Base-by-base conservation (phyloP, 2,113 vertebrate genomes). In the Saguinus imperator region DNA sequence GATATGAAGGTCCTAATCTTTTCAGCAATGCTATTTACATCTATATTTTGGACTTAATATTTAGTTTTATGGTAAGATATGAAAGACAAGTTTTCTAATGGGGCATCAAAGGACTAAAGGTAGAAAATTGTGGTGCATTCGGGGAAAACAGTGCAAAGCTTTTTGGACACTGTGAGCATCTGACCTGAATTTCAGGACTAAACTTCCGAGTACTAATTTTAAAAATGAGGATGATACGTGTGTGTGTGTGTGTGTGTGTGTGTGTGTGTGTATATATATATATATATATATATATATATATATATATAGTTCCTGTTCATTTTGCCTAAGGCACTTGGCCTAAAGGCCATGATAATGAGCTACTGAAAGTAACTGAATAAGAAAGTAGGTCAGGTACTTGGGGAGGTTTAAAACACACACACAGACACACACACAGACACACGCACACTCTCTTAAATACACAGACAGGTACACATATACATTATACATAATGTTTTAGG, bases 161-260 rank as follows among this genome's bases (percentile, higher is more conserved):
- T 89, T 91, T 40, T 8, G 18, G 68, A 68, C 20, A 11, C 17
- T 61, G 0, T 64, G 52, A 81, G 25, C 23, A 96, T 48, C 35
- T 81, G 58, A 93, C 91, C 85, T 96, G 45, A 25, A 97, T 94
- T 94, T 96, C 87, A 92, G 57, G 27, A 55, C 25, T 73, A 95
- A 75, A 79, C 45, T 79, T 95, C 75, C 48, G 87, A 96, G 10
- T 84, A 55, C 14, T 77, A 43, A 73, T 66, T 40, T 94, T 93
- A 81, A 96, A 96, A 92, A 86, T 84, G 37, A 58, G 6, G 11
- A 58, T 81, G 52, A 52, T 52, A 52, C 52, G 17, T 17, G 17
- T 52, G 52, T 52, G 52, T 52, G 5, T 4, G 3, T 52, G 3
- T 52, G 13, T 50, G 13, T 50, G 12, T 50, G 12, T 50, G 48